Evolutionary conservation across 2,888 invertebrate species (phyloP), one percentile per base, ranked within the genome.

Genomic region (Hypomecis atomaria): DNA sequence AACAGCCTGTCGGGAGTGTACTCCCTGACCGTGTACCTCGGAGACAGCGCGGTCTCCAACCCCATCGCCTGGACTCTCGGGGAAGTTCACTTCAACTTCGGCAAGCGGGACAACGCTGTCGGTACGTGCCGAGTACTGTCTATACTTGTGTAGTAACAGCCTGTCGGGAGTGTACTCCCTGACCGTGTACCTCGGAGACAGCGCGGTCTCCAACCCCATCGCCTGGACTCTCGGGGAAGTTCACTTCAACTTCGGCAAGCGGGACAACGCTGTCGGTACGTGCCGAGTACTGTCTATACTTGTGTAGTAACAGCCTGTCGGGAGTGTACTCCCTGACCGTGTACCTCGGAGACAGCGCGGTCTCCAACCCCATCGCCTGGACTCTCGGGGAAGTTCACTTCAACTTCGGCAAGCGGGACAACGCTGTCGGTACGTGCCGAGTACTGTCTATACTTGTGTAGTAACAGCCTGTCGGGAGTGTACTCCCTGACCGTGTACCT

Each of bases 281-380:
- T 52, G 0, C 2, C 1, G 23, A 6, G 6, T 38, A 7, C 4
- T 9, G 9, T 38, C n/a, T n/a, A n/a, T n/a, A n/a, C n/a, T n/a
- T n/a, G n/a, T n/a, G n/a, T n/a, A n/a, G n/a, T n/a, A 94, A 94
- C 62, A 94, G 95, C 71, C 90, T 94, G 59, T 96, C 96, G 50
- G 99, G 98, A 44, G 87, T 93, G 50, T 98, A 98, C 90, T 94
- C 95, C 67, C 92, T 99, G 70, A 96, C 96, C 73, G 83, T 99
- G 68, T 96, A 98, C 72, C 93, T 99, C 59, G 99, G 99, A 5
- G 99, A 99, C 93, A 95, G 97, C 62, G 95, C 98, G 6, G 94
- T 98, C 66, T 96, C 97, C 72, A 98, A 98, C 88, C 97, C 99
- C 10, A 94, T 99, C 78, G 94, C 96, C 45, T 99, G 99, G 99